These are phyloP conservation scores for Alces alces DNA, from an alignment of 2,113 vertebrate genomes.

Conservation along the genomic window DNA sequence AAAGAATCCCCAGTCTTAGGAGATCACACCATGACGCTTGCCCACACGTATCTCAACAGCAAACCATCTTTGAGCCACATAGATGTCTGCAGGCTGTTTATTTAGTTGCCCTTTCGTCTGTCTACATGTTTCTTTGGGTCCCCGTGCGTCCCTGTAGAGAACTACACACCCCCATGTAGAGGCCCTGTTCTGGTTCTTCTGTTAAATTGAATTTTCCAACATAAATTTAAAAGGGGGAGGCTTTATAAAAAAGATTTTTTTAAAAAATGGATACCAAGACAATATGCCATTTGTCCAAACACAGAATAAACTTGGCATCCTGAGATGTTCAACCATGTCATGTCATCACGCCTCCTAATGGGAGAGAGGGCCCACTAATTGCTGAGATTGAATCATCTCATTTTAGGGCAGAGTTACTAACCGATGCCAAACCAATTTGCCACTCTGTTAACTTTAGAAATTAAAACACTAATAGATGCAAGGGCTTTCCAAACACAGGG, in stretches of 20 bases:
- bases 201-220: neutral
- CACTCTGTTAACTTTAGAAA: constrained; percentile 16
- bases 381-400: neutral
- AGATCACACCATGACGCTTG: too few relatives aligned
- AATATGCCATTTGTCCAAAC: neutral
- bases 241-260: neutral
- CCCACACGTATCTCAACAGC: neutral
- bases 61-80: neutral
- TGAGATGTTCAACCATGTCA: neutral
- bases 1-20: neutral
- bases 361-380: neutral
- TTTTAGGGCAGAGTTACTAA: neutral
- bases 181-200: neutral
- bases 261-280: constrained; percentile 12
- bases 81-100: neutral
- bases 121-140: neutral
- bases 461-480: constrained; percentile 6
- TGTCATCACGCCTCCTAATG: neutral
- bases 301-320: neutral
- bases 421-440: constrained; percentile 32
- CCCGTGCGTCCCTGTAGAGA: neutral
- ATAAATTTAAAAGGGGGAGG: neutral
- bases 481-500: neutral
- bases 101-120: neutral
- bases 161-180: neutral